Base-by-base conservation (phyloP, 1,140 invertebrate species). In the Chionoecetes opilio region DNA sequence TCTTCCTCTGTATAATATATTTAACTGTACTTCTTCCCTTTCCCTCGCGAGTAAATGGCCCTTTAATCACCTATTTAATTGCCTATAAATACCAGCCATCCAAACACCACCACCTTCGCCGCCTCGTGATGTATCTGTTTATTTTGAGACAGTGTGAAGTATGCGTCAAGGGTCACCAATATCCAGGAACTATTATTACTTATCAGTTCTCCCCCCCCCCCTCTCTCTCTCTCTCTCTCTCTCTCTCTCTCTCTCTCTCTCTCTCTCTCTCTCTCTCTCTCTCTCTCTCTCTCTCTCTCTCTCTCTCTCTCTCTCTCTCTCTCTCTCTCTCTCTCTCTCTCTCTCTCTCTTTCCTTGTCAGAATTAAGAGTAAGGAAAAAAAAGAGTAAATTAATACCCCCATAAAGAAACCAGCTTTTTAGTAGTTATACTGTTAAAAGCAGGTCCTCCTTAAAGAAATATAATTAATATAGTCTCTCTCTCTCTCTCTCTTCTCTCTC, bases 251-350 rank as follows among this genome's bases (percentile, higher is more conserved):
- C 21, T n/a, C 63, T 75, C 63, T n/a, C n/a, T 75, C 63, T 75
- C 63, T n/a, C 63, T 75, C 63, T 75, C 63, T 75, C 63, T 75
- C 63, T 75, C 63, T 75, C 63, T 75, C 63, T 75, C 63, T 75
- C 63, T 75, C 63, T 75, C 63, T 75, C 63, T 75, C 63, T 75
- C 53, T 63, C 53, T 63, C 53, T 63, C 53, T 63, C 53, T 63
- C 53, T 63, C 53, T 63, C 53, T 63, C 53, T 63, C 53, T 63
- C 53, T 63, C 53, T 63, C 53, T 63, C 53, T 63, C 53, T 63
- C 53, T 63, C 53, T 6, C 53, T 63, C 53, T 63, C 53, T 63
- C 53, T 63, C 63, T 75, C 63, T 75, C 41, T 46, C 41, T 46
- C 41, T 46, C 41, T 46, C 41, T 46, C 63, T n/a, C 63, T 75